Percentiles rank a stretch among this genome's conserved stretches.
Conservation (phyloP, 2,797 vertebrate species). For the Tapirus indicus region DNA sequence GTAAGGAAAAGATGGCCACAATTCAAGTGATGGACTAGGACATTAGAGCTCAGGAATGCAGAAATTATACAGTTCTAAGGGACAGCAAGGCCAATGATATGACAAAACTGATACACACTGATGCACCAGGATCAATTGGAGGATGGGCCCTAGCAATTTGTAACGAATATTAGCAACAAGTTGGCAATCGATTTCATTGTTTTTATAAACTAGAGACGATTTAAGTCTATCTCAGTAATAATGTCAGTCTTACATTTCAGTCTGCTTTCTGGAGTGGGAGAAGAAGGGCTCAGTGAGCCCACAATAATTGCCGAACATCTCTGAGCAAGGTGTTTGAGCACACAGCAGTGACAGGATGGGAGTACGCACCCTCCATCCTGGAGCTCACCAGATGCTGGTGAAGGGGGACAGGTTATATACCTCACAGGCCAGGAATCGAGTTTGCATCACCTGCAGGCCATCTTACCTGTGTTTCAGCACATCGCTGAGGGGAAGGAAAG, state of each 20-base stretch:
- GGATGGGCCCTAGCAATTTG: conserved; percentile 15
- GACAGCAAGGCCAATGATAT: neutral
- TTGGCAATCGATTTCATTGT: conserved; percentile 32
- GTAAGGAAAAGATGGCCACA: neutral
- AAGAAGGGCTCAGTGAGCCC: neutral
- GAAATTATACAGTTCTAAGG: neutral
- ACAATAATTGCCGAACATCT: neutral
- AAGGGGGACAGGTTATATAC: accelerated
- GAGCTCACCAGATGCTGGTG: neutral
- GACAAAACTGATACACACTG: conserved; percentile 14
- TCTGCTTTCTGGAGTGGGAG: neutral
- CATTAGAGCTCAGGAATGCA: neutral
- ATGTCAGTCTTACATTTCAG: conserved; percentile 46
- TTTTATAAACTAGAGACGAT: conserved; percentile 34
- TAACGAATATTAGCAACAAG: conserved; percentile 40
- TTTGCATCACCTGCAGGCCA: neutral
- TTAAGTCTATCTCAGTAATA: neutral
- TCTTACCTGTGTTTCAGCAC: neutral
- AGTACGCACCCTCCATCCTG: neutral
- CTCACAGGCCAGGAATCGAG: neutral
- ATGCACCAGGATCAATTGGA: neutral
- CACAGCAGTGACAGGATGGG: neutral
- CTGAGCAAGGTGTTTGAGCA: neutral
- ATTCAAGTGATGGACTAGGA: neutral
- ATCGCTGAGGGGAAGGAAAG: neutral